These are phyloP conservation scores for Dendrolimus houi DNA, from an alignment of 2,888 invertebrate genomes.

Conservation along the genomic window DNA sequence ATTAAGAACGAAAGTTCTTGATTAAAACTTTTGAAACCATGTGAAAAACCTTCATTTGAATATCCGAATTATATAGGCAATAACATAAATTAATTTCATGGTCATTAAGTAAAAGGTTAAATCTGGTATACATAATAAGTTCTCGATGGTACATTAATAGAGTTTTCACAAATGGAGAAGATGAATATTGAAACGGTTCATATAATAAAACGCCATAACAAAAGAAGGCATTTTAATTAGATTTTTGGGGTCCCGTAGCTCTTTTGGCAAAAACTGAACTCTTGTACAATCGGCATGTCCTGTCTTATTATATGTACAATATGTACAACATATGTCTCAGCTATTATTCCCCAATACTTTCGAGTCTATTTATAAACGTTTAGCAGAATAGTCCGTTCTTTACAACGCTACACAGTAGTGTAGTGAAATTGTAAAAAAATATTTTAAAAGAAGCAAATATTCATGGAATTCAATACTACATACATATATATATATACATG, in stretches of 20 bases:
- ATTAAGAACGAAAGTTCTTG: constrained; percentile 19
- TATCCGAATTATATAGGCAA: not conserved
- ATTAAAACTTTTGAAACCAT: not conserved
- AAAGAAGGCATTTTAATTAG: not conserved
- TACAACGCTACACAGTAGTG: no score
- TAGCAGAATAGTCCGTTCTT: no score
- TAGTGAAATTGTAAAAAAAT: no score
- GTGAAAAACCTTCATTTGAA: not conserved
- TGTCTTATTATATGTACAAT: no score
- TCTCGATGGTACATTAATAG: not conserved
- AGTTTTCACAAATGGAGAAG: not conserved
- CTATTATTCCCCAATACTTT: no score
- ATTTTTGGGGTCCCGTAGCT: not conserved
- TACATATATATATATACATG: no score
- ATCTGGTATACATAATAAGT: not conserved
- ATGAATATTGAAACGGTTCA: not conserved
- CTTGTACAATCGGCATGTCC: no score
- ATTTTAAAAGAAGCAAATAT: no score
- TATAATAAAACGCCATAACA: not conserved
- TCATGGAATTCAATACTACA: no score
- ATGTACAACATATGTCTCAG: no score
- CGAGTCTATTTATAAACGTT: no score
- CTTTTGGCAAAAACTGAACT: no score
- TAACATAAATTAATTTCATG: not conserved
- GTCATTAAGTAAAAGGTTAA: not conserved